Evolutionary conservation across 2,888 invertebrate species (phyloP), one percentile per base, ranked within the genome.

Genomic region (Parnassius smintheus): DNA sequence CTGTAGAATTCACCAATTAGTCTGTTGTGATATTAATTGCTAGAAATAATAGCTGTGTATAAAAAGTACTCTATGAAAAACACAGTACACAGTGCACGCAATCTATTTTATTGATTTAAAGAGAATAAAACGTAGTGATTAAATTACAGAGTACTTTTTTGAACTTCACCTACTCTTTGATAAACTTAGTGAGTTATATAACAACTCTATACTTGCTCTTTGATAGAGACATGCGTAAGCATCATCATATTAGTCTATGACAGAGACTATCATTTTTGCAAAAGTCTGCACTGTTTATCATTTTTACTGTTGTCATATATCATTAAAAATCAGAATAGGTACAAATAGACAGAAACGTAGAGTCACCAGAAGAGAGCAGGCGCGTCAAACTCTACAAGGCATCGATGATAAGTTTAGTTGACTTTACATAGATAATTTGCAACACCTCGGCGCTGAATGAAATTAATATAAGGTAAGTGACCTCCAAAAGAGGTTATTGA

Each of bases 401-500:
- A n/a, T 12, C 13, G 25, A 11, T 1, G 44, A 60, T 11, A 18
- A 42, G n/a, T 25, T 25, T 25, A 50, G 45, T 13, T 13, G 11
- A 42, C 54, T 49, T 65, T 60, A 66, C 65, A 69, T 66, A 62
- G 66, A 67, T 68, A 65, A 57, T 51, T 46, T 35, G 51, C 41
- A 45, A 51, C n/a, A 35, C 45, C 25, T 22, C 35, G 45, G 12
- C n/a, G 13, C 57, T 48, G 53, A 52, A 61, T 52, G 35, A 49
- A 11, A 41, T 22, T 50, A 59, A 58, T 18, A 42, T 70, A 65
- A 79, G 85, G 85, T 85, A 74, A 84, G 85, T 85, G 81, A 82
- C 82, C 82, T 72, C 70, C 50, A 13, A 66, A 18, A 65, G 65
- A 75, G 80, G 77, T 79, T 78, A 76, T 71, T 73, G 78, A 76